Percentiles rank a stretch among this genome's conserved stretches.
These are phyloP conservation scores for Coleophora deauratella DNA, from an alignment of 2,888 invertebrate species.

Conservation along the genomic window DNA sequence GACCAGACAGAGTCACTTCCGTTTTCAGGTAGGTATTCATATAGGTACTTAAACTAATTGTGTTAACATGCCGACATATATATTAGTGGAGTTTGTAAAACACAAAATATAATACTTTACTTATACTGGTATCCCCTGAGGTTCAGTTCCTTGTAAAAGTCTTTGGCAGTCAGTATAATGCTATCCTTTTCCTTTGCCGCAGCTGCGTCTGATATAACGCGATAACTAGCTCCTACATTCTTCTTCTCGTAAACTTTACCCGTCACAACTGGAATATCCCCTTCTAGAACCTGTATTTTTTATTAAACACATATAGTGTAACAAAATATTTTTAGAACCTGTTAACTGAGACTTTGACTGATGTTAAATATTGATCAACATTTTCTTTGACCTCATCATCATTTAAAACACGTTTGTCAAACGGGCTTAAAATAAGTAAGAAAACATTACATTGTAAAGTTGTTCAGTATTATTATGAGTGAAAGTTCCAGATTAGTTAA, in stretches of 20 bases:
- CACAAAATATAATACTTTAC: constrained; percentile 31
- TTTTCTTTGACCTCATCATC: no score
- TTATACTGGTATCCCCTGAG: constrained; percentile 81
- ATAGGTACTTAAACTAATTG: no score
- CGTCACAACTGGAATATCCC: constrained; percentile 79
- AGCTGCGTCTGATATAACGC: constrained; percentile 54
- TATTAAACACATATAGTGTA: not conserved
- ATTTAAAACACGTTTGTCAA: no score
- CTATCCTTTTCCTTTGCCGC: constrained; percentile 32
- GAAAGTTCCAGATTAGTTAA: no score
- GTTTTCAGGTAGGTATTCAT: no score
- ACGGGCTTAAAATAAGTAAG: no score
- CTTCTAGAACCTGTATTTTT: constrained; percentile 75
- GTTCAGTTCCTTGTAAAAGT: constrained; percentile 80
- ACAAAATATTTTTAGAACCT: no score
- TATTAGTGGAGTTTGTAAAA: not conserved
- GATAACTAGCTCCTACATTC: constrained; percentile 68
- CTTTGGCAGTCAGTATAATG: constrained; percentile 66
- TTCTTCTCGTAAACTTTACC: constrained; percentile 77
- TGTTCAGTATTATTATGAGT: no score
- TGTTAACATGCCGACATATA: no score
- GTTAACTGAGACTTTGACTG: not conserved
- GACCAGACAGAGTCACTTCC: no score
- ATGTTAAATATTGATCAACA: no score
- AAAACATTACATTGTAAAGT: no score